A percentile compares a stretch with the other conserved stretches of the same genome.
Evolutionary conservation across 2,888 invertebrate species (phyloP).

Genomic region (Hipparchia sbordonii): DNA sequence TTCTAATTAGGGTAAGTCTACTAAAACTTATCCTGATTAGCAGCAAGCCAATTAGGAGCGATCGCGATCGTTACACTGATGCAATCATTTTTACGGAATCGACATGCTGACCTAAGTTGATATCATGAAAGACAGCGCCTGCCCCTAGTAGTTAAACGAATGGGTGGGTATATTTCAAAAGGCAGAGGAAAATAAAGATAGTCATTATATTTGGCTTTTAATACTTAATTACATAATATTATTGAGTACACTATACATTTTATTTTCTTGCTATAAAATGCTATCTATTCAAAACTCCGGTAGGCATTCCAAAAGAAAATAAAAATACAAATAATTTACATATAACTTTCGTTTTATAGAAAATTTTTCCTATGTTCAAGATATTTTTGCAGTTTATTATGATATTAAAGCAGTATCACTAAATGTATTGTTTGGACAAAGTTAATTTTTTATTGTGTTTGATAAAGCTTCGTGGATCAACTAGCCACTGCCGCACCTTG

Average conservation of each 20-base stretch:
- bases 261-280: constrained; percentile 81
- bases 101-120: too few species aligned
- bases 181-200: constrained; percentile 34
- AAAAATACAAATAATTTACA: constrained; percentile 75
- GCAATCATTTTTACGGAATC: too few species aligned
- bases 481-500: constrained; percentile 56
- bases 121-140: too few species aligned
- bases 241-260: constrained; percentile 82
- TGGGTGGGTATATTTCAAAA: not conserved
- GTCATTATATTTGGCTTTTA: constrained; percentile 78
- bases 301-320: constrained; percentile 80
- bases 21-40: too few species aligned
- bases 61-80: too few species aligned
- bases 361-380: constrained; percentile 79
- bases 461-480: constrained; percentile 65
- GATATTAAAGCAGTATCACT: constrained; percentile 83
- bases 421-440: constrained; percentile 80
- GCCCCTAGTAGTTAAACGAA: not conserved
- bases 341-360: constrained; percentile 78
- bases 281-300: constrained; percentile 82
- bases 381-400: constrained; percentile 78
- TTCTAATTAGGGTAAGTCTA: too few species aligned
- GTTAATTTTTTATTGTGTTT: constrained; percentile 69
- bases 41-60: too few species aligned
- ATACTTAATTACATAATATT: constrained; percentile 82